Conservation (phyloP, 2,113 vertebrate genomes). For the Nicator chloris region DNA sequence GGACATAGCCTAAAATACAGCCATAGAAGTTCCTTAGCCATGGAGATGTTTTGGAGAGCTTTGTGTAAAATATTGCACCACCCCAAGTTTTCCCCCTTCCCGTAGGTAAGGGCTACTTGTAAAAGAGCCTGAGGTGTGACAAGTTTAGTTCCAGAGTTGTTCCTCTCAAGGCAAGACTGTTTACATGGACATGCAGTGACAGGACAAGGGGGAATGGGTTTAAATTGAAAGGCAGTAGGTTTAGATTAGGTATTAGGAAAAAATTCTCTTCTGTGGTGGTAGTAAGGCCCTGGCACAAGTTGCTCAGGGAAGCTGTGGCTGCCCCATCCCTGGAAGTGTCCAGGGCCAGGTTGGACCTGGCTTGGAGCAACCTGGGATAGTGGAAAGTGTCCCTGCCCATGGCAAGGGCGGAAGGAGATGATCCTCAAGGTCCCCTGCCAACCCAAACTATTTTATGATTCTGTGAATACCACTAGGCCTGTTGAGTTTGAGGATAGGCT, state of each 20-base stretch:
- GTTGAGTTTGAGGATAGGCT: background rate
- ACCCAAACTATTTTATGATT: background rate
- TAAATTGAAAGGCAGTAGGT: background rate
- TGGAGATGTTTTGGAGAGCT: background rate
- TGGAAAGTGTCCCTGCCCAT: background rate
- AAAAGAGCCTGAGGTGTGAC: background rate
- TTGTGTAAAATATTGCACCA: background rate
- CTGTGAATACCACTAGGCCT: background rate
- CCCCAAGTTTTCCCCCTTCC: background rate
- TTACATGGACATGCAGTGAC: background rate
- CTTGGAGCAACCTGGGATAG: background rate
- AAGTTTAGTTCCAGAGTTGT: background rate
- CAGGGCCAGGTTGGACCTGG: rapidly evolving
- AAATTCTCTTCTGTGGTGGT: background rate
- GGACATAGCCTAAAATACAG: background rate
- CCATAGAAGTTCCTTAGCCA: background rate
- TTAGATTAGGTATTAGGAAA: background rate
- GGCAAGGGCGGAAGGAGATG: background rate
- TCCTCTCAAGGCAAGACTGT: background rate
- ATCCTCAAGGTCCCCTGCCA: background rate
- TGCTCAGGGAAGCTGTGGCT: background rate
- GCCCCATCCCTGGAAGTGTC: background rate
- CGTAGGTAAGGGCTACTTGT: background rate
- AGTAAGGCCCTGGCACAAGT: background rate
- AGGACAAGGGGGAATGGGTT: background rate